Conservation (phyloP, 2,888 invertebrate genomes). For the Polyommatus icarus region DNA sequence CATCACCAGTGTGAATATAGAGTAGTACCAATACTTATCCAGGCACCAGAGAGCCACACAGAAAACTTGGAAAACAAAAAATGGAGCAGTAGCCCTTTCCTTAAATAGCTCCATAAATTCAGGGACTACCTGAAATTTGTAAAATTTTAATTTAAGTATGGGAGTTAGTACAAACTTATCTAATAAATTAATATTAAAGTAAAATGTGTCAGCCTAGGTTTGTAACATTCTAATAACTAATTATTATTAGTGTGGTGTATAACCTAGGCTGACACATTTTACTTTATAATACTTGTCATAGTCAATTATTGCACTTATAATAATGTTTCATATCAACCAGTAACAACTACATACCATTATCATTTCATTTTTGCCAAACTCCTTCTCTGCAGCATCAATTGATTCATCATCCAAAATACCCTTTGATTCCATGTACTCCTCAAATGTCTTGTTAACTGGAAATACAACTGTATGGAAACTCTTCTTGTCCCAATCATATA, state of each 20-base stretch:
- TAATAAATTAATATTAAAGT: not conserved
- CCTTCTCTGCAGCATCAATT: constrained; percentile 86
- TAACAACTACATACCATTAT: constrained; percentile 82
- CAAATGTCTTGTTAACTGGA: constrained; percentile 86
- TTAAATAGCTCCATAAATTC: constrained; percentile 98
- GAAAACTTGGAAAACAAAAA: constrained; percentile 99
- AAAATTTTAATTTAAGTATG: not conserved
- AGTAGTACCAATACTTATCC: constrained; percentile 99
- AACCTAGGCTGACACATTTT: too few relatives aligned
- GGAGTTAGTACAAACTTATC: not conserved
- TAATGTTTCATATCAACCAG: too few relatives aligned
- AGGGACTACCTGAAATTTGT: constrained; percentile 86
- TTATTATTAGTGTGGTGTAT: too few relatives aligned
- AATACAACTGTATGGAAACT: constrained; percentile 91
- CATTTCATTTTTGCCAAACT: constrained; percentile 94
- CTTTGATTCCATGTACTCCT: constrained; percentile 89
- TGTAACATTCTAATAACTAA: too few relatives aligned
- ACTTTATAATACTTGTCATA: too few relatives aligned
- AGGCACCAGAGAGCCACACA: constrained; percentile 99
- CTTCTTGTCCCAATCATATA: constrained; percentile 91
- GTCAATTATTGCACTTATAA: too few relatives aligned
- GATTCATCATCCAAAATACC: constrained; percentile 93
- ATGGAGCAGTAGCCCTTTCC: constrained; percentile 99
- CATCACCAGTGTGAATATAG: constrained; percentile 97
- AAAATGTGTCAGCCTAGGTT: too few relatives aligned